Evolutionary conservation across 2,888 invertebrate genomes (phyloP).

Genomic region (Acleris sparsana): DNA sequence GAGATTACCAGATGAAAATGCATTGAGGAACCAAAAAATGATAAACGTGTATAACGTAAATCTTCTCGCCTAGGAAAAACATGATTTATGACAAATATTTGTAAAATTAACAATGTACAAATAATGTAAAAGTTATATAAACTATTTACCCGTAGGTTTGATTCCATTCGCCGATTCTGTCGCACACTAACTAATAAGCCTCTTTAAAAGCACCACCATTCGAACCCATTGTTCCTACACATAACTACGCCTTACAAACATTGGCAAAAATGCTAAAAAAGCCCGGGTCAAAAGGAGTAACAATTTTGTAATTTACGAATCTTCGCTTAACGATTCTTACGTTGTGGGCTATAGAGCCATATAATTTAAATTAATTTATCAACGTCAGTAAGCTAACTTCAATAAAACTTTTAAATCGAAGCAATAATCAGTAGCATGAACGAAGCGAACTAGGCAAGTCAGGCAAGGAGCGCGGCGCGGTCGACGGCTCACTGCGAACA

Average conservation of each 20-base stretch:
- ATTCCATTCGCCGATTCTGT: background rate
- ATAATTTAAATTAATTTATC: background rate
- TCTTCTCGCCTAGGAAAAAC: slow-evolving; percentile 39
- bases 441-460: slow-evolving; percentile 7
- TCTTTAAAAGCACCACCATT: background rate
- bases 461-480: slow-evolving; percentile 2
- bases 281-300: no score
- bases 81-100: slow-evolving; percentile 14
- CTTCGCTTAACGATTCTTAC: no score
- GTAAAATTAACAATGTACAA: slow-evolving; percentile 3
- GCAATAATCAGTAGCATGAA: background rate
- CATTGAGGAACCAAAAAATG: slow-evolving; percentile 72
- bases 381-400: background rate
- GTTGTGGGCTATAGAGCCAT: no score
- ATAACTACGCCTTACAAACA: no score
- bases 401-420: background rate
- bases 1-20: slow-evolving; percentile 65
- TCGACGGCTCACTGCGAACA: background rate
- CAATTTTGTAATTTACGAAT: no score
- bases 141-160: slow-evolving; percentile 24
- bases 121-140: slow-evolving; percentile 9
- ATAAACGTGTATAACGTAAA: slow-evolving; percentile 36
- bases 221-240: no score
- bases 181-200: background rate
- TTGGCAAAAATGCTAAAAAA: no score